Percentiles rank a stretch among this genome's conserved stretches.
Evolutionary conservation across 2,113 vertebrate genomes (phyloP).

Genomic region (Notothenia rossii): DNA sequence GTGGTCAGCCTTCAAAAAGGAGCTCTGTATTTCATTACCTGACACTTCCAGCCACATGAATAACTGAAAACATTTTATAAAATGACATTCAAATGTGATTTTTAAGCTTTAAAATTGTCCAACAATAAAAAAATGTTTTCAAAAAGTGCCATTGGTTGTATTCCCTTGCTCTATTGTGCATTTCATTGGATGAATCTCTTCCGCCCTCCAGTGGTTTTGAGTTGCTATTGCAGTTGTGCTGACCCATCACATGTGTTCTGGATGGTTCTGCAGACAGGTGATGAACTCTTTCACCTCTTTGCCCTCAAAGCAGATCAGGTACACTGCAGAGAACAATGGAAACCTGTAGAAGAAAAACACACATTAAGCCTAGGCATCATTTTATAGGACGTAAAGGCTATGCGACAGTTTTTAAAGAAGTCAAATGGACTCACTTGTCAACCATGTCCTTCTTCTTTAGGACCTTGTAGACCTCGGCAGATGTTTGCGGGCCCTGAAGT

Average conservation of each 20-base stretch:
- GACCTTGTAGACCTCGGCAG: constrained; percentile 78
- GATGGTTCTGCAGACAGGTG: constrained; percentile 89
- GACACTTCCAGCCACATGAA: background rate
- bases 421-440: constrained; percentile 72
- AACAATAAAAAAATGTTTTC: background rate
- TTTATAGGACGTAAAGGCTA: background rate
- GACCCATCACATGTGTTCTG: constrained; percentile 83
- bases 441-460: constrained; percentile 73
- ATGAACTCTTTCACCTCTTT: constrained; percentile 86
- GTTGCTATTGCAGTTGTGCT: background rate
- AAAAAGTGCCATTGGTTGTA: constrained; percentile 17
- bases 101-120: constrained; percentile 15
- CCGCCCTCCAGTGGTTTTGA: constrained; percentile 46
- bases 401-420: background rate
- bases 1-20: background rate
- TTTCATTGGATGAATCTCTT: constrained; percentile 15
- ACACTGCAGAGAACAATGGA: constrained; percentile 87
- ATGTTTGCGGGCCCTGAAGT: constrained; percentile 90
- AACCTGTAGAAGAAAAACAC: constrained; percentile 76
- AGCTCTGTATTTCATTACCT: background rate
- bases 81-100: background rate
- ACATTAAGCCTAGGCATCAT: background rate
- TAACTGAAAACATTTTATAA: background rate
- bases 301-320: constrained; percentile 90
- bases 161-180: constrained; percentile 36